Evolutionary conservation across 2,888 invertebrate species (phyloP).

Genomic region (Cosmia pyralina): DNA sequence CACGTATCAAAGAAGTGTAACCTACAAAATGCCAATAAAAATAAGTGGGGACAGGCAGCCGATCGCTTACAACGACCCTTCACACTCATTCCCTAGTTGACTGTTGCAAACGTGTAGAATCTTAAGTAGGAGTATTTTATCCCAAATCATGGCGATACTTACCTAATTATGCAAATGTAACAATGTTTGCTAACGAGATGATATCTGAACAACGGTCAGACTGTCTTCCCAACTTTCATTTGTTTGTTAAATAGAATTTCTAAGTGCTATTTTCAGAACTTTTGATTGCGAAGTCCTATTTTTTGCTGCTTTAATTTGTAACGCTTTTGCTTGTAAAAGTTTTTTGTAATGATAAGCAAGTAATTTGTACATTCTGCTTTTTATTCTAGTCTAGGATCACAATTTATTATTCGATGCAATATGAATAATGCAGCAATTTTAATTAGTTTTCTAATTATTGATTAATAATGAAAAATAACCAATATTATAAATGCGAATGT

Average conservation of each 20-base stretch:
- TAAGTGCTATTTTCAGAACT: constrained; percentile 26
- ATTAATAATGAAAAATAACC: not conserved
- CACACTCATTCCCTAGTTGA: constrained; percentile 26
- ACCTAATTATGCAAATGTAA: constrained; percentile 56
- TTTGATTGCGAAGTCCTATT: not conserved
- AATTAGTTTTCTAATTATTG: not conserved
- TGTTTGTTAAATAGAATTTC: constrained; percentile 37
- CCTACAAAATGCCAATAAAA: constrained; percentile 41
- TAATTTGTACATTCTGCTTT: not conserved
- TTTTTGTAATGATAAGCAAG: constrained; percentile 3
- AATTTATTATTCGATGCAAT: not conserved
- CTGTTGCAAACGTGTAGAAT: constrained; percentile 48
- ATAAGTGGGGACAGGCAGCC: constrained; percentile 37
- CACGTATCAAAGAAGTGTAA: constrained; percentile 41
- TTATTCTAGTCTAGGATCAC: not conserved
- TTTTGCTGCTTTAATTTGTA: constrained; percentile 10
- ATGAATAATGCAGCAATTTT: not conserved
- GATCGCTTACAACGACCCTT: constrained; percentile 33
- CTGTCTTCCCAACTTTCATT: constrained; percentile 30
- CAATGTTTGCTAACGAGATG: constrained; percentile 40
- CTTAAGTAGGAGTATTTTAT: constrained; percentile 43
- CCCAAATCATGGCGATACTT: constrained; percentile 43
- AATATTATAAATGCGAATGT: too few species aligned
- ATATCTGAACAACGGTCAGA: constrained; percentile 37
- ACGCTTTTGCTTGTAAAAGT: constrained; percentile 16